A percentile compares a stretch with the other conserved stretches of the same genome.
Evolutionary conservation across 2,797 vertebrate genomes (phyloP).

Genomic region (Ceryle rudis): DNA sequence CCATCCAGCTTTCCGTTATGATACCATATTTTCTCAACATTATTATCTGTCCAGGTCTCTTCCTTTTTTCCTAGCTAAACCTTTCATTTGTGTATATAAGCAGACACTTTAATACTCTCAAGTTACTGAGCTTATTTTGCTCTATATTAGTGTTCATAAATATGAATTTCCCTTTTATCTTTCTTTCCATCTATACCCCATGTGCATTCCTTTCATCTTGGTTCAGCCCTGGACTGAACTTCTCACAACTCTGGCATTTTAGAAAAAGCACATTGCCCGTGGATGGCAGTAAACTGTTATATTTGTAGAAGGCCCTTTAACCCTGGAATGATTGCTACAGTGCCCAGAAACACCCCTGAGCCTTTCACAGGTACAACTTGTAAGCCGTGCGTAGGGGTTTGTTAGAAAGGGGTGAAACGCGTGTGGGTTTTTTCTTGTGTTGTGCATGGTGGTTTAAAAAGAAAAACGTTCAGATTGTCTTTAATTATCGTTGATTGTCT

Average conservation of each 20-base stretch:
- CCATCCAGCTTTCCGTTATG: not conserved
- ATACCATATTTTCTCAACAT: slow-evolving; percentile 1
- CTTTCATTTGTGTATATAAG: slow-evolving; percentile 1
- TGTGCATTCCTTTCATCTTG: slow-evolving; percentile 37
- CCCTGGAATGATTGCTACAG: not conserved
- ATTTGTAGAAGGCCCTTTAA: not conserved
- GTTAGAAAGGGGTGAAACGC: not conserved
- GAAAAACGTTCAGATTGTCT: not conserved
- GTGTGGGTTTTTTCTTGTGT: not conserved
- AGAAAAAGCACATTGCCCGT: not conserved
- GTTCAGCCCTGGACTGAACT: not conserved
- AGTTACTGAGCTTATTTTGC: slow-evolving; percentile 32
- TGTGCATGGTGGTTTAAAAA: not conserved
- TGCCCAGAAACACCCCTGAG: not conserved
- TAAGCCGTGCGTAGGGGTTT: not conserved
- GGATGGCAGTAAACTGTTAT: not conserved
- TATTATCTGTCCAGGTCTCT: not conserved
- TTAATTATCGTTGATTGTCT: not conserved
- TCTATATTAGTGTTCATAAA: slow-evolving; percentile 29
- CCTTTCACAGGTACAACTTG: not conserved
- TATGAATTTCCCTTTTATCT: slow-evolving; percentile 52
- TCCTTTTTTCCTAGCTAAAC: slow-evolving; percentile 14
- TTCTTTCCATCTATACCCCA: not conserved
- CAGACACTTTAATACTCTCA: not conserved
- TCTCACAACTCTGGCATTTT: not conserved